Evolutionary conservation across 1,140 invertebrate genomes (phyloP), one percentile per base, ranked within the genome.

Genomic region (Cataglyphis hispanica): DNA sequence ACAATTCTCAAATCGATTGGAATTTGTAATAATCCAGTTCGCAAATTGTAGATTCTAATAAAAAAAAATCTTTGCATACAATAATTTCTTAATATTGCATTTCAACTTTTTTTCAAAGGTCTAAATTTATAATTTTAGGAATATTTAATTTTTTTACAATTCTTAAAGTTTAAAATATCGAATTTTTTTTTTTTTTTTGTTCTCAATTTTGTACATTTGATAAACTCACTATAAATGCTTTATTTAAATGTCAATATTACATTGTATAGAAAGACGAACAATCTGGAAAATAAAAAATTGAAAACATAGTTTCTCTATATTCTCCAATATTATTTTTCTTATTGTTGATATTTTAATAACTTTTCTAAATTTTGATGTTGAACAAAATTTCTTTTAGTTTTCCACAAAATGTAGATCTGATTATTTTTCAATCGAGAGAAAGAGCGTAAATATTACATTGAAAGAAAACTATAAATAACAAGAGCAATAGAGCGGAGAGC

Each of bases 381-480:
- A 53, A 53, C 2, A 37, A 67, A 37, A 53, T 16, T 31, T 78
- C 43, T 37, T 1, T 25, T 7, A 25, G 27, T 31, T 78, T 25
- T 27, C 46, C 43, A 31, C n/a, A 37, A 19, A 78, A 78, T 34
- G 13, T 2, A 4, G 4, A 78, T 67, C 19, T 5, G n/a, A 78
- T 37, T 7, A 13, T 7, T 64, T 64, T 31, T 34, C 31, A 16
- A 46, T 31, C 19, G 22, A 50, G 16, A 50, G 2, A 31, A 31
- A 16, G 13, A 46, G 43, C 19, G n/a, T 16, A 66, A 78, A 53
- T 78, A 50, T 77, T 34, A 66, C 19, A 37, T 78, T 56, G n/a
- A 34, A 80, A 70, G 22, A 81, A 58, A 81, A 58, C 22, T 19
- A 43, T 69, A 37, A 72, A 70, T 70, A 70, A 60, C 11, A 46